These are phyloP conservation scores for Cryptomyrus ogoouensis DNA, from an alignment of 2,113 vertebrate species.

Conservation along the genomic window DNA sequence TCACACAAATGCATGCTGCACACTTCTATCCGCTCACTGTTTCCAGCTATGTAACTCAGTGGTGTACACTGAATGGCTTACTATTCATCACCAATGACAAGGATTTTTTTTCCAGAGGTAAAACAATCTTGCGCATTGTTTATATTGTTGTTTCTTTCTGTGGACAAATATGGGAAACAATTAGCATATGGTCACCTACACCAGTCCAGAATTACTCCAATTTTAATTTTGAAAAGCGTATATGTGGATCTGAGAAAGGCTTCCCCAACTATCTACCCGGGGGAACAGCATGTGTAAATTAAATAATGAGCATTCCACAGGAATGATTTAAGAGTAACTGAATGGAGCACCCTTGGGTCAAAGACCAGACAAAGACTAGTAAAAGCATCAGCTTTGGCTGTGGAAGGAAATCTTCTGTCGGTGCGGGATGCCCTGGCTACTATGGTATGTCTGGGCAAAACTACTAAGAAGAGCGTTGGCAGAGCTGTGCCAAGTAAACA, in stretches of 20 bases:
- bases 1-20: background rate
- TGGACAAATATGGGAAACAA: background rate
- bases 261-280: background rate
- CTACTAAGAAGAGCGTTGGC: background rate
- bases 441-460: background rate
- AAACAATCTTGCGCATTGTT: background rate
- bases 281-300: background rate
- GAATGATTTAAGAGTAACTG: background rate
- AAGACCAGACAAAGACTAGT: background rate
- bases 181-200: background rate
- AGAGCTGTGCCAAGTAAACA: background rate
- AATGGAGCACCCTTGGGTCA: background rate
- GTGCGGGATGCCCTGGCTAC: background rate
- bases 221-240: background rate
- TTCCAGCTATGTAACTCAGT: background rate
- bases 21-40: background rate
- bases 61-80: background rate
- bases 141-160: constrained; percentile 2
- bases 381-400: background rate
- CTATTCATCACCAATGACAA: background rate
- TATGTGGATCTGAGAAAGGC: background rate
- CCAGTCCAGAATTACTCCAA: background rate
- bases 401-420: background rate
- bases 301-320: background rate
- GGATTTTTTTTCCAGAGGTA: background rate